These are phyloP conservation scores for Corythoichthys haematopterus DNA, from an alignment of 2,113 vertebrate genomes.

Conservation along the genomic window DNA sequence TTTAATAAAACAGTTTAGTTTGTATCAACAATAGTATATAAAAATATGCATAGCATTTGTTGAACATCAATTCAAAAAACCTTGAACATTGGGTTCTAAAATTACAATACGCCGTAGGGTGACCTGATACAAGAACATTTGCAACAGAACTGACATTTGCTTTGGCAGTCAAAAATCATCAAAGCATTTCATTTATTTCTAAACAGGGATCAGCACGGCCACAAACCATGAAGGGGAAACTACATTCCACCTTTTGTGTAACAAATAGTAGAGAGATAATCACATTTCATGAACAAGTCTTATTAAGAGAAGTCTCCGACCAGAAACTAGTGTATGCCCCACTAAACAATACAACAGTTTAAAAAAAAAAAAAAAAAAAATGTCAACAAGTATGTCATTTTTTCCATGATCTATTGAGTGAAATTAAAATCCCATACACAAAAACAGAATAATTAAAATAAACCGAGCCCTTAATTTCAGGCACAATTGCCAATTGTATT, in stretches of 20 bases:
- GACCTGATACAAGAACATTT: background rate
- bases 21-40: background rate
- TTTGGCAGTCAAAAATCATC: background rate
- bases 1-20: background rate
- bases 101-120: background rate
- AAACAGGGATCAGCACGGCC: background rate
- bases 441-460: background rate
- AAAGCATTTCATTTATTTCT: background rate
- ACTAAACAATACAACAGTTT: background rate
- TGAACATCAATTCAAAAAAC: background rate
- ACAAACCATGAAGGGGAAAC: background rate
- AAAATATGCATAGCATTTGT: background rate
- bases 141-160: background rate
- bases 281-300: background rate
- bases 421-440: conserved; percentile 6
- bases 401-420: conserved; percentile 12
- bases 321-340: background rate
- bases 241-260: background rate
- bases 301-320: background rate
- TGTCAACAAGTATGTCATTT: background rate
- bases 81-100: background rate
- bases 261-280: background rate
- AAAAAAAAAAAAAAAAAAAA: background rate
- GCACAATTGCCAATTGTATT: conserved; percentile 9
- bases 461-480: background rate